These are phyloP conservation scores for Napeogenes inachia DNA, from an alignment of 2,888 invertebrate genomes.

Conservation along the genomic window DNA sequence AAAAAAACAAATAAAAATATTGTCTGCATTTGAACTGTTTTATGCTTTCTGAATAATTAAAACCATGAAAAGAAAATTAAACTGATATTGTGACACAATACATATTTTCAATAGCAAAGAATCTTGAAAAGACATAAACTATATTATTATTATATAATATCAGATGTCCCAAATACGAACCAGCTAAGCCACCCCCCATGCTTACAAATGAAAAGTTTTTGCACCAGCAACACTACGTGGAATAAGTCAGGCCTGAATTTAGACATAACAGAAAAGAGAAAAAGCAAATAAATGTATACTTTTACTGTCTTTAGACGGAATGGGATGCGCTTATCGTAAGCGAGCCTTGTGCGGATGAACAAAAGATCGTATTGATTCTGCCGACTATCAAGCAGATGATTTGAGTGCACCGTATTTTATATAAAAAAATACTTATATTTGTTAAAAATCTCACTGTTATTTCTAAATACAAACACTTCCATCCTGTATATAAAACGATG, in stretches of 20 bases:
- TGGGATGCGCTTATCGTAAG: slow-evolving; percentile 55
- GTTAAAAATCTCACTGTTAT: too few relatives aligned
- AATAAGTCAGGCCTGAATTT: slow-evolving; percentile 40
- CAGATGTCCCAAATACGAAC: not conserved
- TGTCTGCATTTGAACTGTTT: too few relatives aligned
- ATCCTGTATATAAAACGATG: too few relatives aligned
- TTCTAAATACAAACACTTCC: too few relatives aligned
- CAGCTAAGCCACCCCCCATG: slow-evolving; percentile 4
- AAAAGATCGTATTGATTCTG: slow-evolving; percentile 68
- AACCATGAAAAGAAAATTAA: too few relatives aligned
- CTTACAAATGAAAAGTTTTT: slow-evolving; percentile 7
- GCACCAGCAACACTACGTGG: slow-evolving; percentile 15
- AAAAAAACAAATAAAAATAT: too few relatives aligned
- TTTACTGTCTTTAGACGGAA: slow-evolving; percentile 55
- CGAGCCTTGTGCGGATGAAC: slow-evolving; percentile 63
- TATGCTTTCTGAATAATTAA: too few relatives aligned
- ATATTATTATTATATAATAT: not conserved
- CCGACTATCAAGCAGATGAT: slow-evolving; percentile 48
- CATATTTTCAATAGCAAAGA: too few relatives aligned
- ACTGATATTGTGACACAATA: too few relatives aligned
- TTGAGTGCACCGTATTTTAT: slow-evolving; percentile 35
- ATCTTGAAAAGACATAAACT: not conserved
- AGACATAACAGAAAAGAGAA: slow-evolving; percentile 46
- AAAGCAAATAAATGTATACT: slow-evolving; percentile 52
- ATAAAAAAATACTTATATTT: not conserved